Conservation (phyloP, 2,113 vertebrate genomes). For the Brachirus orientalis region DNA sequence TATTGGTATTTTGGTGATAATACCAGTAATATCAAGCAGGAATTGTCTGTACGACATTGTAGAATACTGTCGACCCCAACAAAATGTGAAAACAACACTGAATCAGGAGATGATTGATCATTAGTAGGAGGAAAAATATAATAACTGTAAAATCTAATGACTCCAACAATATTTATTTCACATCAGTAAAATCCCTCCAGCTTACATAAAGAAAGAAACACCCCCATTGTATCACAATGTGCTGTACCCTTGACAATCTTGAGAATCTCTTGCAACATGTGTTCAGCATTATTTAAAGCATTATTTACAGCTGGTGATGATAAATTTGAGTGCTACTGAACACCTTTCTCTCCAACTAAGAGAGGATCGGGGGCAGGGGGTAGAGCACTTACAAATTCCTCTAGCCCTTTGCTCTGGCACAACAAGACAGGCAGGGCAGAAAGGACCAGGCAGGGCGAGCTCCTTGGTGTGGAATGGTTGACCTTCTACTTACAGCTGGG, state of each 20-base stretch:
- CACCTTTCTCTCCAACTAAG: slow-evolving; percentile 53
- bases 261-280: no score
- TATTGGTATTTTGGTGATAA: no score
- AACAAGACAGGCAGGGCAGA: slow-evolving; percentile 37
- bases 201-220: slow-evolving; percentile 28
- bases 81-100: background rate
- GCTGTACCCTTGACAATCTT: no score
- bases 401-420: slow-evolving; percentile 52
- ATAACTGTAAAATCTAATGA: background rate
- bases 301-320: no score
- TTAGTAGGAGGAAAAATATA: background rate
- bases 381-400: slow-evolving; percentile 65
- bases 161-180: background rate
- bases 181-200: slow-evolving; percentile 24
- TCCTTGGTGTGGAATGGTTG: slow-evolving; percentile 37
- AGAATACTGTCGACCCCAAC: no score
- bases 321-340: slow-evolving; percentile 67
- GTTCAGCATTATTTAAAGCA: slow-evolving; percentile 66
- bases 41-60: no score
- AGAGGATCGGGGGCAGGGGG: slow-evolving; percentile 59
- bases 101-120: no score
- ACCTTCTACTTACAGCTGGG: slow-evolving; percentile 62
- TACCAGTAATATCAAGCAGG: no score
- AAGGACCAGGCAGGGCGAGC: slow-evolving; percentile 28
- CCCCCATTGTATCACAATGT: slow-evolving; percentile 14